Conservation (phyloP, 2,888 invertebrate genomes). For the Ophion slaviceki region DNA sequence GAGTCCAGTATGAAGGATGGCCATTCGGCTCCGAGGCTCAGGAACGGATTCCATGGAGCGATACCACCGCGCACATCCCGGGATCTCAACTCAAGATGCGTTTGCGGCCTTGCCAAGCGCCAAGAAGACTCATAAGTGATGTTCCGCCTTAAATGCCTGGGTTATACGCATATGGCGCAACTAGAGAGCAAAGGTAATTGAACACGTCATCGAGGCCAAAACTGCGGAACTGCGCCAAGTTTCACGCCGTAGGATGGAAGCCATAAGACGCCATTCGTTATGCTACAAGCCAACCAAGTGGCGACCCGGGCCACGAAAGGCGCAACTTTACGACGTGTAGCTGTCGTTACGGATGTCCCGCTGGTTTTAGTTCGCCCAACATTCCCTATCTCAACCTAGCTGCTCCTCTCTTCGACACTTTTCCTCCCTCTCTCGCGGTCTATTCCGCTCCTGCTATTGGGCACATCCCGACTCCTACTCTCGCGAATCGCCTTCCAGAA, state of each 20-base stretch:
- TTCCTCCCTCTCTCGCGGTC: background rate
- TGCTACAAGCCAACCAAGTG: slow-evolving; percentile 14
- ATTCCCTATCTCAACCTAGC: slow-evolving; percentile 39
- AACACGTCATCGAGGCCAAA: slow-evolving; percentile 22
- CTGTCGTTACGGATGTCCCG: slow-evolving; percentile 62
- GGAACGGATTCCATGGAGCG: too few species aligned
- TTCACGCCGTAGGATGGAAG: slow-evolving; percentile 39
- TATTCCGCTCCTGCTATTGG: background rate
- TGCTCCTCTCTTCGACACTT: background rate
- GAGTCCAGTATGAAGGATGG: too few species aligned
- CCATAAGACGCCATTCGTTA: slow-evolving; percentile 53
- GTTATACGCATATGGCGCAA: background rate
- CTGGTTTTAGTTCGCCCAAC: slow-evolving; percentile 55
- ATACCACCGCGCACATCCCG: too few species aligned
- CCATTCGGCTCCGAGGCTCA: too few species aligned
- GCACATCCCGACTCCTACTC: background rate
- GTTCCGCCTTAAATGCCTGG: too few species aligned
- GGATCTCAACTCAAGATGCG: background rate
- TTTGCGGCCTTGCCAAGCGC: background rate
- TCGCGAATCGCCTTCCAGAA: slow-evolving; percentile 18
- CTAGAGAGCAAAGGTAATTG: background rate
- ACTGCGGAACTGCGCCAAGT: slow-evolving; percentile 32
- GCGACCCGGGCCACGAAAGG: slow-evolving; percentile 1
- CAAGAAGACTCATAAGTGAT: background rate
- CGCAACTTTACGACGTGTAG: slow-evolving; percentile 55